Evolutionary conservation across 2,797 vertebrate genomes (phyloP).

Genomic region (Otolemur crassicaudatus): DNA sequence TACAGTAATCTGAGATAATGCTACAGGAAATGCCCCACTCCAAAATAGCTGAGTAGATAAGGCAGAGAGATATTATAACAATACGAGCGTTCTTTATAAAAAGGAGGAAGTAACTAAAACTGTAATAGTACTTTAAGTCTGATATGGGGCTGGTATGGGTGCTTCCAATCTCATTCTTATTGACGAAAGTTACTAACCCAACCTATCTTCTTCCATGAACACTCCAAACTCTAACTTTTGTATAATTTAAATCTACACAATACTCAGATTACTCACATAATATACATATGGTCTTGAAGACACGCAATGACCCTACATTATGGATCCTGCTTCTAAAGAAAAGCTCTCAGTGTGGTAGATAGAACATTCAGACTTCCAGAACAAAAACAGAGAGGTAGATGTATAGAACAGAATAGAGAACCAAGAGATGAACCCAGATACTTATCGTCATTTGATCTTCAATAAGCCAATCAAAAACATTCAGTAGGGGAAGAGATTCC

Average conservation of each 20-base stretch:
- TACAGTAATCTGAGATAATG: background rate
- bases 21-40: background rate
- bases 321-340: background rate
- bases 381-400: too few relatives aligned
- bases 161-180: background rate
- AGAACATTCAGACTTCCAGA: background rate
- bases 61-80: background rate
- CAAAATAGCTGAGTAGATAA: background rate
- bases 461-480: too few relatives aligned
- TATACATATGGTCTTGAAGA: background rate
- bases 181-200: conserved; percentile 3
- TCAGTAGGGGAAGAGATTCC: too few relatives aligned
- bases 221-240: background rate
- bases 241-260: background rate
- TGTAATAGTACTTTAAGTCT: background rate
- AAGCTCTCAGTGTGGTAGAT: background rate
- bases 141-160: background rate
- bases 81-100: conserved; percentile 13
- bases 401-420: too few relatives aligned
- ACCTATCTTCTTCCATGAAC: background rate
- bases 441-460: too few relatives aligned
- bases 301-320: background rate
- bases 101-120: background rate
- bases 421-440: too few relatives aligned
- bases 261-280: background rate